Percentiles rank a stretch among this genome's conserved stretches.
phyloP scores from a whole-genome alignment of 2,888 invertebrate genomes.

The Piscicola geometra region DNA sequence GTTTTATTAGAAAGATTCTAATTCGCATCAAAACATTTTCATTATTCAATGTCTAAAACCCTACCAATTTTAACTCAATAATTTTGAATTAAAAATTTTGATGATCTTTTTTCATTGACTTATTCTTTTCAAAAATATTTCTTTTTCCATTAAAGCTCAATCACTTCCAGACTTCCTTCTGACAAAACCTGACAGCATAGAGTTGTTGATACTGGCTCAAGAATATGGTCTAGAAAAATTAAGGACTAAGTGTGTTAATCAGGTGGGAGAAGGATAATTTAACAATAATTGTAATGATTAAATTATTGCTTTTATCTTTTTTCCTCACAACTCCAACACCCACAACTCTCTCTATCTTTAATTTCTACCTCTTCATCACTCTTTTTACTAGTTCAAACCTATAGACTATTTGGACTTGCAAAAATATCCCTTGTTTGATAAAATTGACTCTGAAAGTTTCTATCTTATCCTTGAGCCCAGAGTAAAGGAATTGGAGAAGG shows the following conservation, averaged over 20 bases:
- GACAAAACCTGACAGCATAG: conserved; percentile 46
- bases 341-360: too few relatives aligned
- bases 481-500: conserved; percentile 42
- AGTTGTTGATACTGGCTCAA: conserved; percentile 49
- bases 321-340: too few relatives aligned
- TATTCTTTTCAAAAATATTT: background rate
- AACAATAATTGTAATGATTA: too few relatives aligned
- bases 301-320: too few relatives aligned
- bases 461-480: conserved; percentile 45
- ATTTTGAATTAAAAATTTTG: too few relatives aligned
- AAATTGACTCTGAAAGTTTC: conserved; percentile 47
- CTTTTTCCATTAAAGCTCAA: background rate
- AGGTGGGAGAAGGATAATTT: conserved; percentile 42
- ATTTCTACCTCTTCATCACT: too few relatives aligned
- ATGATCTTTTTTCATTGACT: too few relatives aligned
- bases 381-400: conserved; percentile 26
- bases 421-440: conserved; percentile 44
- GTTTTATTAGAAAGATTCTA: too few relatives aligned
- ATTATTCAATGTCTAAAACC: too few relatives aligned
- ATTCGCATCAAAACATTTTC: too few relatives aligned
- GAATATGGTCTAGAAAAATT: conserved; percentile 46
- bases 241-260: conserved; percentile 45
- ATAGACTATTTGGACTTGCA: conserved; percentile 48
- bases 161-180: conserved; percentile 48
- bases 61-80: too few relatives aligned